These are phyloP conservation scores for Gymnoscelis rufifasciata DNA, from an alignment of 2,888 invertebrate genomes.

Conservation along the genomic window DNA sequence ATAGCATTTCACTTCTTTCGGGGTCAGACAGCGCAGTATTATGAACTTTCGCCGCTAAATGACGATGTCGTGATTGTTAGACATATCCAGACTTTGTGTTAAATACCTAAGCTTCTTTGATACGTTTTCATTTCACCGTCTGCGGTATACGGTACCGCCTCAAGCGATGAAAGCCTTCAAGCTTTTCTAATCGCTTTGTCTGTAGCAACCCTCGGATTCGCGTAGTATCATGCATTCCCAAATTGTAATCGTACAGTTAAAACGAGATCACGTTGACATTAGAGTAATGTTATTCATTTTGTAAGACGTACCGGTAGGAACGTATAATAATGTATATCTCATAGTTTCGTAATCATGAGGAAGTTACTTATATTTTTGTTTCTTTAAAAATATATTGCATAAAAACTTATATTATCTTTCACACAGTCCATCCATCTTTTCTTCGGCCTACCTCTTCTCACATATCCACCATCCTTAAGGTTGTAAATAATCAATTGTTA, in stretches of 20 bases:
- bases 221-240: slow-evolving; percentile 76
- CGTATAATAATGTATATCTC: slow-evolving; percentile 55
- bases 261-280: slow-evolving; percentile 69
- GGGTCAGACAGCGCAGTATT: slow-evolving; percentile 9
- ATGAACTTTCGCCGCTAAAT: slow-evolving; percentile 17
- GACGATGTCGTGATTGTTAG: slow-evolving; percentile 9
- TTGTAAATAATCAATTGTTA: too few species aligned
- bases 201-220: too few species aligned
- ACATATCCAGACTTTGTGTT: too few species aligned
- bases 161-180: too few species aligned
- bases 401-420: slow-evolving; percentile 45
- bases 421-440: too few species aligned
- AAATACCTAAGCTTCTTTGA: too few species aligned
- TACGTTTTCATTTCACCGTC: too few species aligned
- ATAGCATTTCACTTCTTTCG: slow-evolving; percentile 18
- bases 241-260: slow-evolving; percentile 72
- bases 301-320: slow-evolving; percentile 68
- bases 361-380: slow-evolving; percentile 44
- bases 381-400: slow-evolving; percentile 41
- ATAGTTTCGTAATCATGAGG: slow-evolving; percentile 64
- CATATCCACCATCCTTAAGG: too few species aligned
- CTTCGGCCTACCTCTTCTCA: too few species aligned
- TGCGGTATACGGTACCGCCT: too few species aligned
- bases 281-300: slow-evolving; percentile 73
- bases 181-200: too few species aligned